These are phyloP conservation scores for Phyllostomus hastatus DNA, from an alignment of 2,113 vertebrate species.

Conservation along the genomic window DNA sequence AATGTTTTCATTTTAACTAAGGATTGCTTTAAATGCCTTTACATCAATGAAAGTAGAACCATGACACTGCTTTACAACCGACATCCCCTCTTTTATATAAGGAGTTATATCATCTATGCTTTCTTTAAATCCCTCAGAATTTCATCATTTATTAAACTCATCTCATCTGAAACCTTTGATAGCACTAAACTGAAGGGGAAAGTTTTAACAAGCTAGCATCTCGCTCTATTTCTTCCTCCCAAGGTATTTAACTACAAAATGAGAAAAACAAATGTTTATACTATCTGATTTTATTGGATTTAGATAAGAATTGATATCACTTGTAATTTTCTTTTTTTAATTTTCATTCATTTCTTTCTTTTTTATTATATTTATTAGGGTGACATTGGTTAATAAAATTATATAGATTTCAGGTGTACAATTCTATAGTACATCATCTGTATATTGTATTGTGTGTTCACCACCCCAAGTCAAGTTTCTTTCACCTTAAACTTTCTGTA, in stretches of 20 bases:
- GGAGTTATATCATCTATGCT: neutral
- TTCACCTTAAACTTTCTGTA: neutral
- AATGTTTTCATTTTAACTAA: constrained; percentile 52
- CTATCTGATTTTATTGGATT: neutral
- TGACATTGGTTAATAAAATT: too few species aligned
- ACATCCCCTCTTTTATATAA: neutral
- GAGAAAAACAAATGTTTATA: neutral
- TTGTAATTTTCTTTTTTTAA: neutral
- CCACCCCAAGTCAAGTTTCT: too few species aligned
- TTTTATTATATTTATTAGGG: too few species aligned
- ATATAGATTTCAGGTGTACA: too few species aligned
- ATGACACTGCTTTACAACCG: neutral
- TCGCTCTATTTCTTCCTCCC: neutral
- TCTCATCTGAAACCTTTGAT: neutral
- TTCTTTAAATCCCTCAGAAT: neutral
- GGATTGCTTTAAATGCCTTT: constrained; percentile 28
- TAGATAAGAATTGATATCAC: neutral
- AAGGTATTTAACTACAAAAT: neutral
- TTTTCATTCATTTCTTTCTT: too few species aligned
- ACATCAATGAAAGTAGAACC: constrained; percentile 18
- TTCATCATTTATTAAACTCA: neutral
- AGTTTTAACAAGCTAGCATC: neutral
- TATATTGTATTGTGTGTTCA: too few species aligned
- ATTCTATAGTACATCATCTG: too few species aligned
- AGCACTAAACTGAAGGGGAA: neutral